Evolutionary conservation across 2,797 vertebrate genomes (phyloP).

Genomic region (Linurgus olivaceus): DNA sequence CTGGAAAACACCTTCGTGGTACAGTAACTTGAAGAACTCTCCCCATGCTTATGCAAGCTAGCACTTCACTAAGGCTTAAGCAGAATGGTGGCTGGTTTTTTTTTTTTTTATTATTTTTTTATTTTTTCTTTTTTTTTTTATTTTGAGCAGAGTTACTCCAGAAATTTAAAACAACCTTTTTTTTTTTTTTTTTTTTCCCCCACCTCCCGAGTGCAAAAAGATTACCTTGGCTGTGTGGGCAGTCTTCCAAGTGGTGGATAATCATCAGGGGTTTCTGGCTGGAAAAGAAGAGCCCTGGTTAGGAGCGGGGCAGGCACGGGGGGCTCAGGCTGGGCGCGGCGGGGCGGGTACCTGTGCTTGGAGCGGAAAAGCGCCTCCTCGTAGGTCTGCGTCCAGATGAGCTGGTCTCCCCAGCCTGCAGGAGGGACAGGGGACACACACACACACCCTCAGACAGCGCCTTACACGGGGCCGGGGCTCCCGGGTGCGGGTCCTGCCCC

Average conservation of each 20-base stretch:
- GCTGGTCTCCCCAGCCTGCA: slow-evolving; percentile 94
- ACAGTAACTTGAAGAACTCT: not conserved
- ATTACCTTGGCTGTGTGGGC: slow-evolving; percentile 90
- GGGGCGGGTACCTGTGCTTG: slow-evolving; percentile 79
- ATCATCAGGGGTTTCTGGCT: slow-evolving; percentile 95
- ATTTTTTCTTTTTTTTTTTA: not conserved
- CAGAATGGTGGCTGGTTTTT: fast-evolving
- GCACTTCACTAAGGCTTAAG: not conserved
- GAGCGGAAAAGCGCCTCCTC: slow-evolving; percentile 91
- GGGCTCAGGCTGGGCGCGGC: fast-evolving
- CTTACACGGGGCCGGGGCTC: fast-evolving
- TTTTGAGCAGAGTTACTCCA: not conserved
- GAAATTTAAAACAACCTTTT: fast-evolving
- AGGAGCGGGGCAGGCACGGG: fast-evolving
- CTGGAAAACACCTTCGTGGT: fast-evolving
- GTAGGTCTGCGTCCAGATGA: slow-evolving; percentile 95
- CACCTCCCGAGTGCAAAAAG: not conserved
- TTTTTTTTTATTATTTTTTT: not conserved
- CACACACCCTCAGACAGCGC: not conserved
- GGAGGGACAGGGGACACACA: not conserved
- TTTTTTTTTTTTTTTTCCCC: fast-evolving
- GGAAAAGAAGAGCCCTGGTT: not conserved
- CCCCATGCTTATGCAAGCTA: fast-evolving
- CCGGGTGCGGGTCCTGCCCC: fast-evolving
- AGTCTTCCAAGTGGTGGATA: slow-evolving; percentile 92